Base-by-base conservation (phyloP, 2,113 vertebrate genomes). In the Tyrannus savana region DNA sequence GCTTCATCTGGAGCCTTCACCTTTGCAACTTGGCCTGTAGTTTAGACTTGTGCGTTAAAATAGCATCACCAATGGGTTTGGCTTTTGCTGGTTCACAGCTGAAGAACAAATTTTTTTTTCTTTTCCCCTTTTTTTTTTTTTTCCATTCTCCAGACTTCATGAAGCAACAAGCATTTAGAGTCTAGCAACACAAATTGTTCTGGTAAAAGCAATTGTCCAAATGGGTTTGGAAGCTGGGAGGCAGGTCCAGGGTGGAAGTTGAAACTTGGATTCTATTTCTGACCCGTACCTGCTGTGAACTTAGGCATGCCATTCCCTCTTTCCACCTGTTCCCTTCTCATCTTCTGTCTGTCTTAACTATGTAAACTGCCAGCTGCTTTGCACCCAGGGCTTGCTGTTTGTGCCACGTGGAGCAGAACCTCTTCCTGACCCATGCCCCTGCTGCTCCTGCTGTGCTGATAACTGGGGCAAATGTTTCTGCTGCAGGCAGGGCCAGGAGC, bases 321-420 rank as follows among this genome's bases (percentile, higher is more conserved):
- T 80, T 31, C 90, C 95, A 93, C 94, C 96, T 95, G 91, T 84
- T 87, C 90, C 42, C 39, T 87, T 95, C 86, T 80, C 79, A 77
- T 93, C 92, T 94, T 24, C 0, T 71, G 9, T 88, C 76, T 69
- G 47, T 84, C 78, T 46, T 28, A 39, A 53, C 33, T 84, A 2
- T 63, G 77, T n/a, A 30, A 72, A 59, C 35, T 78, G 44, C 75
- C 63, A 66, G 85, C 83, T 89, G 55, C 86, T 73, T 91, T 92
- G 75, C 27, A 88, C 27, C 37, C 2, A 0, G 58, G 75, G 3
- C 42, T 85, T 39, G 31, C 49, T 60, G 14, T 46, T 84, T 78
- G 56, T 89, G 73, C 73, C 64, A 23, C 0, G 1, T 74, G 5
- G 7, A 83, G 64, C 68, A 71, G 76, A 77, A 47, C 19, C 44